phyloP scores from a whole-genome alignment of 2,113 vertebrate genomes.

The Choloepus hoffmanni region DNA sequence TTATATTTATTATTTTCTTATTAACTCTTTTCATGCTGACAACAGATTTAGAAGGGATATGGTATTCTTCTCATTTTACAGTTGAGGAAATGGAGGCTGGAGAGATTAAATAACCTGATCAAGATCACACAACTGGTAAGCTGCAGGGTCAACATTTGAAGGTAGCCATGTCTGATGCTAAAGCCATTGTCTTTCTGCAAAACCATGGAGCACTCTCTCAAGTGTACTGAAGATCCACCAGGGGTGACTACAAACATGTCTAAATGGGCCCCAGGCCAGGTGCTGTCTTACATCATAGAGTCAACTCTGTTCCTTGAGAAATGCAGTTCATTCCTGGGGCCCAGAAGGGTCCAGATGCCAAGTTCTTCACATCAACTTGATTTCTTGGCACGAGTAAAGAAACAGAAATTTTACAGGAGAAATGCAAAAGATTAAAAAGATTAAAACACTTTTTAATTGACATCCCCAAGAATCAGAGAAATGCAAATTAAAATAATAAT shows the following conservation, averaged over 20 bases:
- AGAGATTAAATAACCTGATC: neutral
- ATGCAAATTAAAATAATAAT: neutral
- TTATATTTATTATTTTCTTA: neutral
- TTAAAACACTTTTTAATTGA: neutral
- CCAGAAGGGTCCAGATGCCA: neutral
- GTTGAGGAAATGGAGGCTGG: neutral
- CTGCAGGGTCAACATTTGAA: neutral
- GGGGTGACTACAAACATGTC: neutral
- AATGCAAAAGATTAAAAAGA: neutral
- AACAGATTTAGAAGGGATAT: neutral
- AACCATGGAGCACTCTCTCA: neutral
- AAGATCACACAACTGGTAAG: neutral
- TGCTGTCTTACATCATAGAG: neutral
- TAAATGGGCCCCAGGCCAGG: neutral
- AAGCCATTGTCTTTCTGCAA: neutral
- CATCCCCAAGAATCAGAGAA: slow-evolving; percentile 31
- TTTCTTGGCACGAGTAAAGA: slow-evolving; percentile 8
- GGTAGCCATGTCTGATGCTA: neutral
- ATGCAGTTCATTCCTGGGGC: neutral
- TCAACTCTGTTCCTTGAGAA: neutral
- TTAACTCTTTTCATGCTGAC: neutral
- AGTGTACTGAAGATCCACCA: neutral
- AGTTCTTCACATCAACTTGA: neutral
- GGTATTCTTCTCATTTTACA: neutral
- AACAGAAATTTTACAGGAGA: neutral